Evolutionary conservation across 2,797 vertebrate species (phyloP), one percentile per base, ranked within the genome.

Genomic region (Meda fulgida): DNA sequence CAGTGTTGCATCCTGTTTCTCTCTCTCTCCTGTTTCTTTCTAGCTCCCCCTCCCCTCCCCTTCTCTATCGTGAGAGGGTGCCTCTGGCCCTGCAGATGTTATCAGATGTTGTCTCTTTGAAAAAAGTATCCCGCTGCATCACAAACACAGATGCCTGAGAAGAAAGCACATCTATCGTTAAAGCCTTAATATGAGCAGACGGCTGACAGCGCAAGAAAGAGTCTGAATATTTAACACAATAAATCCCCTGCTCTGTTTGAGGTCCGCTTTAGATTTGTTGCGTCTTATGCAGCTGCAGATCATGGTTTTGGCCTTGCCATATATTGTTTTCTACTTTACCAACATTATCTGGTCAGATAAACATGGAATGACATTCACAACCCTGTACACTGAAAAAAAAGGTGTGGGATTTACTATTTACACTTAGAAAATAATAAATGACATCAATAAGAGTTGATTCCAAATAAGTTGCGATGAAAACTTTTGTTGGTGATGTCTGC

Each of bases 91-190:
- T 67, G 83, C 23, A 83, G 84, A 89, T 80, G 84, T 89, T 88
- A 81, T 87, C 58, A 67, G 78, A 80, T 82, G 69, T 16, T 5
- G 55, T 46, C 76, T 88, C 91, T 93, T 93, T 91, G 92, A 92
- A 92, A 79, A 80, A 86, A 1, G 66, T 75, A 84, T 87, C 90
- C 89, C 43, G 88, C 86, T 89, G 91, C 63, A 84, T 48, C 19
- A 23, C 83, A 88, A 84, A 78, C 91, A 58, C 84, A 86, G 87
- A 78, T 76, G 72, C 53, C 43, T 3, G 75, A 23, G 77, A 79
- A 88, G 66, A 86, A 38, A 84, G 76, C 26, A 65, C 67, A 84
- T 66, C 83, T 83, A 78, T 87, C 80, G 55, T 70, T 80, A 46
- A 77, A 87, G 40, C 5, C 4, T 36, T 87, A 87, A 90, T 75